Base-by-base conservation (phyloP, 1,140 invertebrate species). In the Maconellicoccus hirsutus region DNA sequence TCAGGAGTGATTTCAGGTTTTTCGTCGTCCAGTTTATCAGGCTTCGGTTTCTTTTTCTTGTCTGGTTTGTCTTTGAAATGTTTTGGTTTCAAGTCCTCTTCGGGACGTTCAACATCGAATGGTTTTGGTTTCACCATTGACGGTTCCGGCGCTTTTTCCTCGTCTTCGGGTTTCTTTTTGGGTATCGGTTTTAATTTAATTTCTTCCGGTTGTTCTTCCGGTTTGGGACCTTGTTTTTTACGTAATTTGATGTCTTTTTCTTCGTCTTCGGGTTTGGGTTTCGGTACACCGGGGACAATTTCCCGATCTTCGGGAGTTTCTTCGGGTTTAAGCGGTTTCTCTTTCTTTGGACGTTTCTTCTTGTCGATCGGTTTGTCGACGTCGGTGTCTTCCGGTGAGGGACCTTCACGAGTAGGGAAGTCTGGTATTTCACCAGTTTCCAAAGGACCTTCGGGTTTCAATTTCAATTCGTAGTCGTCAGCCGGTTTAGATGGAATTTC, bases 301-400 rank as follows among this genome's bases (percentile, higher is more conserved):
- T 76, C 76, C 73, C 79, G 76, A 71, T 80, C 78, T 73, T 83
- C 80, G 4, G 78, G 78, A 61, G 78, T 77, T 2, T 73, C 72
- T 61, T 73, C 72, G 23, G 70, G 70, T 39, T 73, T 72, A 10
- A 73, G 70, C 27, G 74, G 71, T 21, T 38, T 10, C 52, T 72
- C 63, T 74, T 76, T 74, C 6, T 74, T 79, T 71, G 14, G 74
- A 75, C 71, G 77, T 73, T 75, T 77, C 76, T 73, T 80, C 0
- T 23, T 59, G 29, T 71, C 71, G 69, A 71, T 59, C 1, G 71
- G 52, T 71, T 72, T 71, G 59, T 77, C 74, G 71, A 76, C 77
- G 42, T 73, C 70, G 59, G 71, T 71, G 52, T 70, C 71, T 52
- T 73, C 73, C 10, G 74, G 71, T 39, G 74, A 70, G 29, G 70